Conservation (phyloP, 2,113 vertebrate species). For the Nibea coibor region DNA sequence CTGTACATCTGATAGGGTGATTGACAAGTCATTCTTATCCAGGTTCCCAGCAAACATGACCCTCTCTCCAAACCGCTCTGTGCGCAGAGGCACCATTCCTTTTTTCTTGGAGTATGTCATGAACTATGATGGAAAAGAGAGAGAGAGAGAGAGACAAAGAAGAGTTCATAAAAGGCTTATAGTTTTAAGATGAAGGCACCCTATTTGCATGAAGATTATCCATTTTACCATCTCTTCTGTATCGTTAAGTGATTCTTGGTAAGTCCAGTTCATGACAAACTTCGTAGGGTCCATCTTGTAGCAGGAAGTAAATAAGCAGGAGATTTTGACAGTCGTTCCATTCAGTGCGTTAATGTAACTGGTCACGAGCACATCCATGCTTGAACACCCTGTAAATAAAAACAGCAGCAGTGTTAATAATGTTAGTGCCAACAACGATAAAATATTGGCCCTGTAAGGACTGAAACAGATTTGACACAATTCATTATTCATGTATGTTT, state of each 20-base stretch:
- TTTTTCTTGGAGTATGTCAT: slow-evolving; percentile 87
- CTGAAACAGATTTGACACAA: not conserved
- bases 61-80: slow-evolving; percentile 88
- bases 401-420: not conserved
- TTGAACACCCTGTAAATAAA: slow-evolving; percentile 72
- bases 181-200: not conserved
- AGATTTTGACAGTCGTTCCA: slow-evolving; percentile 88
- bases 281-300: slow-evolving; percentile 92
- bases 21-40: slow-evolving; percentile 92
- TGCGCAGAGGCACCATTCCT: slow-evolving; percentile 87
- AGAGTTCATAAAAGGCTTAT: not conserved
- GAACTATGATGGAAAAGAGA: slow-evolving; percentile 81
- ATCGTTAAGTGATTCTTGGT: slow-evolving; percentile 89
- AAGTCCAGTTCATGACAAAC: slow-evolving; percentile 98
- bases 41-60: slow-evolving; percentile 93
- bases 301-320: slow-evolving; percentile 95
- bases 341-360: slow-evolving; percentile 87
- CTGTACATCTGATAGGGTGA: slow-evolving; percentile 91
- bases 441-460: not conserved
- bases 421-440: not conserved
- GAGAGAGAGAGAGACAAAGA: not conserved
- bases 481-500: no score
- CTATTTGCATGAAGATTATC: not conserved
- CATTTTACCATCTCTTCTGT: slow-evolving; percentile 89
- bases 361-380: slow-evolving; percentile 91